Evolutionary conservation across 2,797 vertebrate species (phyloP).

Genomic region (Epinephelus malabaricus): DNA sequence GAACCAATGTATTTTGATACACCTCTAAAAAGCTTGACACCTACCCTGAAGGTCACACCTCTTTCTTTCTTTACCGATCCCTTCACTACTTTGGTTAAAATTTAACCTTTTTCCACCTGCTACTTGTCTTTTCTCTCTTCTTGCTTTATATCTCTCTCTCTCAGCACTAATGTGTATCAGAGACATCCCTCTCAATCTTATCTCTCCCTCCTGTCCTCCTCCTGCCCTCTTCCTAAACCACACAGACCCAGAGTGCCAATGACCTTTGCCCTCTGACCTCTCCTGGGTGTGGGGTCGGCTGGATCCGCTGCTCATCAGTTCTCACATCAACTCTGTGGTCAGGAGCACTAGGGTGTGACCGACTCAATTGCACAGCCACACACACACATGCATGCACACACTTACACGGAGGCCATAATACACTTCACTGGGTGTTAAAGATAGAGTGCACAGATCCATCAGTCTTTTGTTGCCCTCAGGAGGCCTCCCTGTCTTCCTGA

Average conservation of each 20-base stretch:
- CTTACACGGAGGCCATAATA: constrained; percentile 10
- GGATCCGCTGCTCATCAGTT: constrained; percentile 63
- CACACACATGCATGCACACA: constrained; percentile 1
- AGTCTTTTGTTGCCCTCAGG: constrained; percentile 56
- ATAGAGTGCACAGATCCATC: constrained; percentile 55
- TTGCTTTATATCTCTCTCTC: constrained; percentile 11
- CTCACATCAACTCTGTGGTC: constrained; percentile 42
- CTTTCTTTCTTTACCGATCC: neutral
- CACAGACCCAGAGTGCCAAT: constrained; percentile 42
- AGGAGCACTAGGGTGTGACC: constrained; percentile 46
- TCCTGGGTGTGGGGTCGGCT: constrained; percentile 47
- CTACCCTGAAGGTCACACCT: neutral
- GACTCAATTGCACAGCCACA: constrained; percentile 17
- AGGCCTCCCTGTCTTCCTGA: constrained; percentile 52
- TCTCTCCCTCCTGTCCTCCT: constrained; percentile 20
- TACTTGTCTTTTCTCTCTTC: neutral
- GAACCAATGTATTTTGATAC: neutral
- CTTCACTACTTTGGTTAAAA: neutral
- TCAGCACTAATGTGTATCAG: constrained; percentile 7
- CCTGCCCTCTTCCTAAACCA: constrained; percentile 20
- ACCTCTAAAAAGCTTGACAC: too few species aligned
- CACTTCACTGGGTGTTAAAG: constrained; percentile 50
- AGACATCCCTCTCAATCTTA: constrained; percentile 33
- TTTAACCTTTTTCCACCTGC: constrained; percentile 5
- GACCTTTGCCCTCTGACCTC: constrained; percentile 67